Evolutionary conservation across 2,888 invertebrate genomes (phyloP).

Genomic region (Nomada ruficornis): DNA sequence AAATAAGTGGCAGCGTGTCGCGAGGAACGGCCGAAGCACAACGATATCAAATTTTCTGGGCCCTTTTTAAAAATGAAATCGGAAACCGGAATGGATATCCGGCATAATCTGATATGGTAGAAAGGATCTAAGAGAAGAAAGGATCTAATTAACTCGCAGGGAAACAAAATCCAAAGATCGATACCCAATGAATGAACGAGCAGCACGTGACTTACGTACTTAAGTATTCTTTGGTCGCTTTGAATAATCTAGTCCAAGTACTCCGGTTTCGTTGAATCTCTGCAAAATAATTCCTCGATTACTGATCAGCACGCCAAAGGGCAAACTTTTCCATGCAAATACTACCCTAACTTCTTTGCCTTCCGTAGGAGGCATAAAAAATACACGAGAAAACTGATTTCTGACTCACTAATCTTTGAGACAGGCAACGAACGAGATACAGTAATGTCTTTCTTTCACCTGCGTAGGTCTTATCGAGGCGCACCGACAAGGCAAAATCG

Average conservation of each 20-base stretch:
- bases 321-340: neutral
- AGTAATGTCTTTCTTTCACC: neutral
- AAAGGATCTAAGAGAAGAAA: too few relatives aligned
- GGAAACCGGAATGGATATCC: too few relatives aligned
- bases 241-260: slow-evolving; percentile 2
- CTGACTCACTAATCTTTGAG: too few relatives aligned
- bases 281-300: neutral
- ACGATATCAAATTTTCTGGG: too few relatives aligned
- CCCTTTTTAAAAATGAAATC: too few relatives aligned
- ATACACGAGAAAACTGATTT: too few relatives aligned
- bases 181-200: neutral
- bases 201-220: neutral
- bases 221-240: neutral
- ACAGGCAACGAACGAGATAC: neutral
- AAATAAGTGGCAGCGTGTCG: neutral
- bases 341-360: neutral
- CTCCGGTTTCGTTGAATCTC: neutral
- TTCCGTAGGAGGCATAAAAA: too few relatives aligned
- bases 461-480: slow-evolving; percentile 89
- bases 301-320: neutral
- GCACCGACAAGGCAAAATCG: slow-evolving; percentile 90
- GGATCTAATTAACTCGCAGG: neutral
- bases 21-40: neutral
- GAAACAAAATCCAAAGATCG: neutral
- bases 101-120: too few relatives aligned